These are phyloP conservation scores for Sitobion miscanthi DNA, from an alignment of 1,140 invertebrate genomes.

Conservation along the genomic window DNA sequence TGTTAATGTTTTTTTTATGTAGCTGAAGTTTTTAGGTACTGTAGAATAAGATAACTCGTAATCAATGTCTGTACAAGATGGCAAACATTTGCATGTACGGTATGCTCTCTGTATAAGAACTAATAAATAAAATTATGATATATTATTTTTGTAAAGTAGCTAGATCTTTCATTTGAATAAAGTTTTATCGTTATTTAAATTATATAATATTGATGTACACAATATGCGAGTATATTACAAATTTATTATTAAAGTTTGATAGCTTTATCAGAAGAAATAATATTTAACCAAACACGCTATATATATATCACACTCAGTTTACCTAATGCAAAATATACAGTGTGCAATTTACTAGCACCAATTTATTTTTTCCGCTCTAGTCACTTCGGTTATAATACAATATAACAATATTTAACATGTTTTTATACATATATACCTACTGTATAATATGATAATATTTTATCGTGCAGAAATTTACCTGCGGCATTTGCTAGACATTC, in stretches of 20 bases:
- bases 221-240: neutral
- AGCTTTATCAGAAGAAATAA: neutral
- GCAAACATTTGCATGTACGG: slow-evolving; percentile 27
- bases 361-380: neutral
- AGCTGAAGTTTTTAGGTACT: slow-evolving; percentile 12
- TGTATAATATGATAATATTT: too few species aligned
- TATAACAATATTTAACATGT: too few species aligned
- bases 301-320: neutral
- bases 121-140: neutral
- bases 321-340: too few species aligned
- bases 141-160: neutral
- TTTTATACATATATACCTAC: too few species aligned
- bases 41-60: slow-evolving; percentile 25
- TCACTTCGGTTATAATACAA: too few species aligned
- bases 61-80: slow-evolving; percentile 31
- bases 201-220: neutral
- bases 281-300: neutral
- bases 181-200: neutral
- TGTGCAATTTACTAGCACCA: neutral
- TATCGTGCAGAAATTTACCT: neutral
- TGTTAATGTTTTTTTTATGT: neutral
- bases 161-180: neutral
- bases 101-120: slow-evolving; percentile 16
- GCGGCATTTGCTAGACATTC: neutral
- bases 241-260: neutral